Conservation (phyloP, 2,888 invertebrate genomes). For the Drosophila conformis region DNA sequence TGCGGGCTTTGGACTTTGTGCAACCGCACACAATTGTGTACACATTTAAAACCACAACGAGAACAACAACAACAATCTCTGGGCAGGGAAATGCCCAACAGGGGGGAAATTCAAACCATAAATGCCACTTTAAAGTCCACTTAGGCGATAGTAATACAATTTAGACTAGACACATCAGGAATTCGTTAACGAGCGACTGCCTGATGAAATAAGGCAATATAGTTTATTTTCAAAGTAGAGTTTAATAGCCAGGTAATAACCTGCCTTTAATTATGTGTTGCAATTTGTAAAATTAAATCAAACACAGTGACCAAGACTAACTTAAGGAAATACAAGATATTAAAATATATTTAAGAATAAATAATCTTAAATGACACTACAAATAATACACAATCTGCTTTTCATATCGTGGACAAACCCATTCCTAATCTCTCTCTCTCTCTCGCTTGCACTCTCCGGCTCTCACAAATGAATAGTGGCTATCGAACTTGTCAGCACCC, state of each 20-base stretch:
- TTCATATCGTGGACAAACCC: background rate
- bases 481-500: conserved; percentile 12
- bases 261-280: background rate
- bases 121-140: conserved; percentile 48
- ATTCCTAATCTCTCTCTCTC: conserved; percentile 6
- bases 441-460: background rate
- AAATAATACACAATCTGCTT: background rate
- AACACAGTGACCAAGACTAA: too few species aligned
- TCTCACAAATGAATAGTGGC: background rate
- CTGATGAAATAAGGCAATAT: background rate
- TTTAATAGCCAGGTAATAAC: background rate
- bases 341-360: background rate
- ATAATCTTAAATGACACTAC: background rate
- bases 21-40: conserved; percentile 52
- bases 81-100: conserved; percentile 32
- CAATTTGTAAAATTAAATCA: background rate
- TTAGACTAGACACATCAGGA: conserved; percentile 2
- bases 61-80: conserved; percentile 23
- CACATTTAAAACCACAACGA: conserved; percentile 26
- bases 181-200: conserved; percentile 9
- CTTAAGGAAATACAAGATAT: background rate
- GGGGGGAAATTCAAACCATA: conserved; percentile 30
- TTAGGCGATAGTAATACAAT: conserved; percentile 31
- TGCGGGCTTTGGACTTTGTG: conserved; percentile 40
- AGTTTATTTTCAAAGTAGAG: background rate